These are phyloP conservation scores for Falco novaeseelandiae DNA, from an alignment of 2,797 vertebrate genomes.

Conservation along the genomic window DNA sequence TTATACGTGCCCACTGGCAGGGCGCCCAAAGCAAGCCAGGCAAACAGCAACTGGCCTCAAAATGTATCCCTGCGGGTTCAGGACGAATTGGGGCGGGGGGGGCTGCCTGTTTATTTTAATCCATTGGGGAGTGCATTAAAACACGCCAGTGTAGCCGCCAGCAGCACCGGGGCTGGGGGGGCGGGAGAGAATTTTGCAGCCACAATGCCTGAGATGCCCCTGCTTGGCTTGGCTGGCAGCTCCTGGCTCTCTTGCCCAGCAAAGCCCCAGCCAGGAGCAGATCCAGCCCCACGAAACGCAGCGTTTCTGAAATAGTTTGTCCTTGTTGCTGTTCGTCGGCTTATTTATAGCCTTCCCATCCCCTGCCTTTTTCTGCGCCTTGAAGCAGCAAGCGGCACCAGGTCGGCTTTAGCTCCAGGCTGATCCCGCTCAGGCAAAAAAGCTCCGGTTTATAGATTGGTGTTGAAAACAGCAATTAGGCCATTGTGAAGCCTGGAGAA, in stretches of 20 bases:
- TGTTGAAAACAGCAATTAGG: conserved; percentile 48
- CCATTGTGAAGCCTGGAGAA: conserved; percentile 14
- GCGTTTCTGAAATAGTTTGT: conserved; percentile 42
- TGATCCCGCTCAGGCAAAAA: neutral
- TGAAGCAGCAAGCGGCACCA: neutral
- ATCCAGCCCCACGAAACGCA: neutral
- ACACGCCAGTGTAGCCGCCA: rapidly evolving
- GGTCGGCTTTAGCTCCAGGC: neutral
- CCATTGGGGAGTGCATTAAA: neutral
- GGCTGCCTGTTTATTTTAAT: neutral
- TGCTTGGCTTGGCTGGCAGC: neutral
- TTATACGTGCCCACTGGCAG: conserved; percentile 50
- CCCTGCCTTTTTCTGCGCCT: neutral
- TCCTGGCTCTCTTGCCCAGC: neutral
- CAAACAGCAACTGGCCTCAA: neutral
- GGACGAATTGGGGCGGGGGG: neutral
- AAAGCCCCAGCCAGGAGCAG: neutral
- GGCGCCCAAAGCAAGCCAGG: neutral
- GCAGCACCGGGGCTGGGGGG: neutral
- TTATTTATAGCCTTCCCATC: conserved; percentile 59
- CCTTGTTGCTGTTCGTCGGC: neutral
- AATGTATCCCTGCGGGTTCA: neutral
- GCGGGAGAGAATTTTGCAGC: neutral
- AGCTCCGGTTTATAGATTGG: neutral
- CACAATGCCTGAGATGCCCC: rapidly evolving